Evolutionary conservation across 2,797 vertebrate genomes (phyloP), one percentile per base, ranked within the genome.

Genomic region (Parotocinclus haroldoi): DNA sequence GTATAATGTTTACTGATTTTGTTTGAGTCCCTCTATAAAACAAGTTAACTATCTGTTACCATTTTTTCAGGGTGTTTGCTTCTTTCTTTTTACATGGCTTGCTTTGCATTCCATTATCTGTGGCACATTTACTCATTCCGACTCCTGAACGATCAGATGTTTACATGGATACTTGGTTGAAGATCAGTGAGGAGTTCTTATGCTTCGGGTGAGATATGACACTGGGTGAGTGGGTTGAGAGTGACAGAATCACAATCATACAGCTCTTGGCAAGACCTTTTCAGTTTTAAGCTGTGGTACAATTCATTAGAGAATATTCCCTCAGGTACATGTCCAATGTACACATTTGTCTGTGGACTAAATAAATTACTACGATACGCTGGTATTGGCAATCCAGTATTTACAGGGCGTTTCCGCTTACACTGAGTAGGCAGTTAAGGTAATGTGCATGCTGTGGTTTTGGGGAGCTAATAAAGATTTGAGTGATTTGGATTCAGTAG

Each of bases 21-120:
- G 72, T 74, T 76, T 70, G 73, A 76, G 75, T 79, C 50, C 63
- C 36, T 50, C 69, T 58, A 55, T 48, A 68, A 61, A 74, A 70
- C 60, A 58, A 73, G 67, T 77, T 77, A 56, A 81, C 80, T 68
- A 78, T 71, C 66, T 78, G 78, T 71, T 73, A 69, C 54, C 59
- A 56, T 77, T 59, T 71, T 66, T 65, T 67, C 68, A 40, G 53
- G 27, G 14, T 66, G 58, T 63, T 68, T 72, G 50, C 58, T 18
- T 71, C 50, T 67, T 68, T 53, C 58, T 53, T 69, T 58, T 57
- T 39, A 64, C 56, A 40, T 51, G 54, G 56, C 48, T 73, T 63
- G 65, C 63, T 66, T 27, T 63, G 66, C 66, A 66, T 67, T 63
- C 42, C 63, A 75, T 78, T 78, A 77, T 71, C 73, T 79, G 71